Conservation (phyloP, 2,797 vertebrate genomes). For the Acanthurus leucopareius region DNA sequence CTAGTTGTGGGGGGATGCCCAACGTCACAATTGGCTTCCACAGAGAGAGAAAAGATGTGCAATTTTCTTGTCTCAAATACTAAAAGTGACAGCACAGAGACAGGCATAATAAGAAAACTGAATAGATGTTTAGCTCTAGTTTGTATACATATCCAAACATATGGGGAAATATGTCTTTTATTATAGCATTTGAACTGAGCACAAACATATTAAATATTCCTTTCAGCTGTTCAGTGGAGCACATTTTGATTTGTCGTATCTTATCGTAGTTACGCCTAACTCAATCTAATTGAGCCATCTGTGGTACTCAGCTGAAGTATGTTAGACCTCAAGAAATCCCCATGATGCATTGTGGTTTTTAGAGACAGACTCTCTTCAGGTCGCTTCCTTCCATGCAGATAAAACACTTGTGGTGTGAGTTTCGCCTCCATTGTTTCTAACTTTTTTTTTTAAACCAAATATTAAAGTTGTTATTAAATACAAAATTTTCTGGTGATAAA, state of each 20-base stretch:
- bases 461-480: background rate
- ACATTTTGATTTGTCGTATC: background rate
- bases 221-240: background rate
- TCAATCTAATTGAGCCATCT: background rate
- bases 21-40: slow-evolving; percentile 68
- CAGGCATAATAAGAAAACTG: slow-evolving; percentile 14
- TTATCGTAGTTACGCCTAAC: background rate
- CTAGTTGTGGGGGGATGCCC: slow-evolving; percentile 55
- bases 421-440: background rate
- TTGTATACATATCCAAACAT: slow-evolving; percentile 10
- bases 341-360: slow-evolving; percentile 3
- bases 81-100: slow-evolving; percentile 43
- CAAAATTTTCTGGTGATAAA: background rate
- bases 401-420: background rate
- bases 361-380: background rate
- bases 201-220: slow-evolving; percentile 12
- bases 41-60: slow-evolving; percentile 32
- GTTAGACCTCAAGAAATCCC: background rate
- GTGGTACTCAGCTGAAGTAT: slow-evolving; percentile 9
- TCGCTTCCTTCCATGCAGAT: slow-evolving; percentile 7
- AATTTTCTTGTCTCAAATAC: slow-evolving; percentile 56
- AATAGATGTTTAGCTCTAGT: slow-evolving; percentile 23
- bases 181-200: background rate
- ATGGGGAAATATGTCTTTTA: background rate
- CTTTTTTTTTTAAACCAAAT: background rate